Evolutionary conservation across 2,888 invertebrate species (phyloP), one percentile per base, ranked within the genome.

Genomic region (Eutolmus rufibarbis): DNA sequence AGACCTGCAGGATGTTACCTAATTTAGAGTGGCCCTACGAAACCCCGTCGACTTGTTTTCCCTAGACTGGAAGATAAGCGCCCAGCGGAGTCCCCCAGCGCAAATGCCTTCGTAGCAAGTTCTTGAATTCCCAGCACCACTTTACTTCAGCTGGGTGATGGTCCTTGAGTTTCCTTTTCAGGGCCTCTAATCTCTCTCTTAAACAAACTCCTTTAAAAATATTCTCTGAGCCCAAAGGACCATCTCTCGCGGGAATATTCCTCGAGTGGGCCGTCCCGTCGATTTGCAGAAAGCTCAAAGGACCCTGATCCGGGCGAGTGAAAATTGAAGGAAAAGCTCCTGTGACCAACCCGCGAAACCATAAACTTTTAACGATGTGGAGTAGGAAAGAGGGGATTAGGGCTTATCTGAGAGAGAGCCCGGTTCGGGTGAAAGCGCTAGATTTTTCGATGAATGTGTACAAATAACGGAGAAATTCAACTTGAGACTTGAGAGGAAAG

Each of bases 401-500:
- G 9, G 16, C 57, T 56, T 56, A 81, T 81, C 81, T 16, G 37
- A 37, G 37, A 77, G 19, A 46, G 46, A 23, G 19, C 23, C 23
- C 43, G 40, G 28, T 51, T 14, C 31, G 12, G 19, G 28, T 28
- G 51, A 81, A 37, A 76, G 81, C 23, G 51, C 56, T 16, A n/a
- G 56, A 31, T 12, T 81, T 40, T 51, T 81, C 76, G 46, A 23
- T 46, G 8, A 81, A 46, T 34, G 51, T 56, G n/a, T 28, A n/a
- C 28, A 82, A 82, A 76, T 16, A 37, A 66, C 66, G 43, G 46
- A 79, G 51, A 79, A 46, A 79, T 46, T 28, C 23, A 79, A 14
- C 79, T 12, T 16, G 16, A 46, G 51, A 19, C 34, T 82, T 56
- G 82, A 57, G 82, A 82, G 82, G 8, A 82, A 82, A 82, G 82